A percentile compares a stretch with the other conserved stretches of the same genome.
Evolutionary conservation across 2,797 vertebrate genomes (phyloP).

Genomic region (Alexandromys oeconomus): DNA sequence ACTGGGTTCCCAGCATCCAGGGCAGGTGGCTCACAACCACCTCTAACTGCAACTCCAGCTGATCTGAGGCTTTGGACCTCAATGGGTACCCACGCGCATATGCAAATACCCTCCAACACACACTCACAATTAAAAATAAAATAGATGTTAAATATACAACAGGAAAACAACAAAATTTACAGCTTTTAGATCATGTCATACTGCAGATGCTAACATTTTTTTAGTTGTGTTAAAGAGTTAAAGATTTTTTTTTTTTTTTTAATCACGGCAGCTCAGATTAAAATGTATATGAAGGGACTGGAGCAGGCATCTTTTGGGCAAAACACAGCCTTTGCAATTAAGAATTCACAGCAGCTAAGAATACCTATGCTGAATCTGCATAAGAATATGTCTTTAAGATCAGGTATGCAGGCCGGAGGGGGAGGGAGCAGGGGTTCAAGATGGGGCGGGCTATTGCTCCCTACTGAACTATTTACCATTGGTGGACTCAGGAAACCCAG

Average conservation of each 20-base stretch:
- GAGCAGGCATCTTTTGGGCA: background rate
- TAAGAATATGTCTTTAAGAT: background rate
- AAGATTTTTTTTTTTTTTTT: background rate
- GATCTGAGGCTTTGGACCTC: background rate
- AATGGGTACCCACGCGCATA: rapidly evolving
- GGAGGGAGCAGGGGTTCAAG: too few species aligned
- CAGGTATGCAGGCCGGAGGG: too few species aligned
- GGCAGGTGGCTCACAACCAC: background rate
- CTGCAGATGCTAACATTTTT: background rate
- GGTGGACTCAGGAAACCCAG: background rate
- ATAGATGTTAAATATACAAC: background rate
- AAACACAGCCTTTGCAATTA: background rate
- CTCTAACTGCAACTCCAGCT: background rate
- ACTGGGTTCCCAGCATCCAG: background rate
- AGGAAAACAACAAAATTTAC: conserved; percentile 17
- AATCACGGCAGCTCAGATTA: conserved; percentile 15
- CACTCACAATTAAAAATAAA: background rate
- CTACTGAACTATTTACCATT: background rate
- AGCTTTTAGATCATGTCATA: background rate
- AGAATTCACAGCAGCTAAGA: background rate
- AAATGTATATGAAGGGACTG: background rate
- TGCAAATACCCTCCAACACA: background rate
- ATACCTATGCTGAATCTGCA: background rate
- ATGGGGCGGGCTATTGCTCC: too few species aligned
- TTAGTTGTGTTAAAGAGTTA: conserved; percentile 32